Evolutionary conservation across 1,140 invertebrate species (phyloP).

Genomic region (Neodiprion lecontei): DNA sequence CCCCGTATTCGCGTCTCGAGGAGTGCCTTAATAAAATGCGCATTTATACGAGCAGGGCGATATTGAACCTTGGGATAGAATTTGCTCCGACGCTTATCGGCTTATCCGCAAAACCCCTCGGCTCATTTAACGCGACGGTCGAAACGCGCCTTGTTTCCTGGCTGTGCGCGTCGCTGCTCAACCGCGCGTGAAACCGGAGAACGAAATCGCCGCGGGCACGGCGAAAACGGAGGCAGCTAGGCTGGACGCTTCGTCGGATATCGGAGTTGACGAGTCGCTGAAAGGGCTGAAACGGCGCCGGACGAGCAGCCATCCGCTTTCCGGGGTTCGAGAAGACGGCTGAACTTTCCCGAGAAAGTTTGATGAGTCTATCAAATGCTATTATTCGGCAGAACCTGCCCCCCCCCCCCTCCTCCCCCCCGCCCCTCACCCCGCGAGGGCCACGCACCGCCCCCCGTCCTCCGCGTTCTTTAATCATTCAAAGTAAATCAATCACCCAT

Average conservation of each 20-base stretch:
- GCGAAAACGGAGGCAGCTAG: no score
- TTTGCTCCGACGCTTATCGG: slow-evolving; percentile 32
- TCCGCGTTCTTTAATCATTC: slow-evolving; percentile 60
- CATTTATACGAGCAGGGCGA: slow-evolving; percentile 47
- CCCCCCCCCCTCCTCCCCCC: slow-evolving; percentile 21
- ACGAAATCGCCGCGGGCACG: no score
- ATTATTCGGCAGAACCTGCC: slow-evolving; percentile 46
- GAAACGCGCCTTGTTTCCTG: not conserved
- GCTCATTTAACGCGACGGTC: slow-evolving; percentile 28
- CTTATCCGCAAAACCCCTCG: slow-evolving; percentile 13
- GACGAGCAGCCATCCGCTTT: not conserved
- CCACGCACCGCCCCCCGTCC: slow-evolving; percentile 25
- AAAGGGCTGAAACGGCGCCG: not conserved
- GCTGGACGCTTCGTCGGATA: not conserved
- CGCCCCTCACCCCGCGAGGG: not conserved
- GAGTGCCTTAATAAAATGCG: slow-evolving; percentile 53
- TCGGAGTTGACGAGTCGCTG: not conserved
- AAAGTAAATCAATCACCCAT: slow-evolving; percentile 62
- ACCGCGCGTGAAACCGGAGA: no score
- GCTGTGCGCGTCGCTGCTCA: no score
- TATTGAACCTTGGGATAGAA: slow-evolving; percentile 36
- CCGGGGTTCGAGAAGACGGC: not conserved
- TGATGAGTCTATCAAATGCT: slow-evolving; percentile 60
- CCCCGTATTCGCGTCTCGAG: slow-evolving; percentile 31
- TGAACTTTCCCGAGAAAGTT: slow-evolving; percentile 47